Conservation (phyloP, 2,113 vertebrate species). For the Mormoops blainvillei region DNA sequence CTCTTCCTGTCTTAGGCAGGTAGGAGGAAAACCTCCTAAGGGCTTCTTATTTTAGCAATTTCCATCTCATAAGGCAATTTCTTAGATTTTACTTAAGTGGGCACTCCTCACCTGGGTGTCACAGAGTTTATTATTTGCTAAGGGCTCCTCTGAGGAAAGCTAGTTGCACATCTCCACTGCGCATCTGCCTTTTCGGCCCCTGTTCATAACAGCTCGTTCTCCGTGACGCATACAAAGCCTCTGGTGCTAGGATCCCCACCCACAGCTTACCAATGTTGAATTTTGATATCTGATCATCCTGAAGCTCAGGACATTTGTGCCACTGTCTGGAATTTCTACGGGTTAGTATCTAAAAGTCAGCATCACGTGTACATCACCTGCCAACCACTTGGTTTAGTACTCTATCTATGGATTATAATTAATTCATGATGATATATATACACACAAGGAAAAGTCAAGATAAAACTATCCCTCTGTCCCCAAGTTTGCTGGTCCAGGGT, state of each 20-base stretch:
- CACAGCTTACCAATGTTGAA: background rate
- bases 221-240: background rate
- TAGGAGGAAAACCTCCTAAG: background rate
- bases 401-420: background rate
- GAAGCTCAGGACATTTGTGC: background rate
- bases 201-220: background rate
- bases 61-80: background rate
- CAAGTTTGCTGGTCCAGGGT: rapidly evolving
- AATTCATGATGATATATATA: background rate
- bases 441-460: background rate
- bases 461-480: background rate
- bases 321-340: background rate
- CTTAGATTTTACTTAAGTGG: background rate
- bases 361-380: background rate
- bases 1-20: background rate
- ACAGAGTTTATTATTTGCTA: background rate
- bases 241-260: background rate
- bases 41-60: background rate
- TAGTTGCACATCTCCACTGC: background rate
- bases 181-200: background rate
- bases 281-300: background rate
- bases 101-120: background rate
- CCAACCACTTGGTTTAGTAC: background rate
- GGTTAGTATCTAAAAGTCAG: background rate
- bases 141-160: background rate